Conservation (phyloP, 1,140 invertebrate genomes). For the Matsumurasca onukii region DNA sequence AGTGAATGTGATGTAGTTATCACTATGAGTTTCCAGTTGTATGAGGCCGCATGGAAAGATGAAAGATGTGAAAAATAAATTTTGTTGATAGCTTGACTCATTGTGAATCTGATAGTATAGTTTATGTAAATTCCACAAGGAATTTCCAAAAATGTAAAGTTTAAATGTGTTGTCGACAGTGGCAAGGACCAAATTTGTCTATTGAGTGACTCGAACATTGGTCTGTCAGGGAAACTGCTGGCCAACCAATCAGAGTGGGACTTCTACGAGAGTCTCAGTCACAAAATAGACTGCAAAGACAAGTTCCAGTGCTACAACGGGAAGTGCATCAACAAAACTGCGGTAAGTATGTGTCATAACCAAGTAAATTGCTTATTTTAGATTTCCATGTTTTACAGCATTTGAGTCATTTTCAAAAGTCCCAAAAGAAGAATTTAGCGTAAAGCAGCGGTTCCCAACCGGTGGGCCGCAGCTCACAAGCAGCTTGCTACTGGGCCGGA, state of each 20-base stretch:
- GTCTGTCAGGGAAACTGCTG: slow-evolving; percentile 55
- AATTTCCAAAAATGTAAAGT: too few relatives aligned
- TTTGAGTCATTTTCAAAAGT: background rate
- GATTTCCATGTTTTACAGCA: background rate
- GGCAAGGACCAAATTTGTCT: slow-evolving; percentile 55
- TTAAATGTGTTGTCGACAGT: slow-evolving; percentile 46
- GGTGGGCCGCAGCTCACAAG: too few relatives aligned
- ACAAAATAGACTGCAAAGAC: slow-evolving; percentile 51
- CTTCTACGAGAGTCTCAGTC: slow-evolving; percentile 59
- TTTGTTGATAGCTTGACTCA: too few relatives aligned
- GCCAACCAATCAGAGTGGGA: slow-evolving; percentile 50
- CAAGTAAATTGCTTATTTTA: background rate
- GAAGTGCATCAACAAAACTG: slow-evolving; percentile 56
- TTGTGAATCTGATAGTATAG: too few relatives aligned
- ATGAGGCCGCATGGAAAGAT: background rate
- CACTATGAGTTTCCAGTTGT: background rate
- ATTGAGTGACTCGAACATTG: slow-evolving; percentile 59
- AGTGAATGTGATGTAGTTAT: background rate
- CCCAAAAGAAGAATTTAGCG: too few relatives aligned
- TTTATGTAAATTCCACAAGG: too few relatives aligned
- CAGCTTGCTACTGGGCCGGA: too few relatives aligned
- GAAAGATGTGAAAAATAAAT: background rate
- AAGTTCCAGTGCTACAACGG: slow-evolving; percentile 58
- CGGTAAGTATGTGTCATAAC: background rate
- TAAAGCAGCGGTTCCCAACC: too few relatives aligned